Conservation (phyloP, 2,113 vertebrate genomes). For the Spizaetus ornatus region DNA sequence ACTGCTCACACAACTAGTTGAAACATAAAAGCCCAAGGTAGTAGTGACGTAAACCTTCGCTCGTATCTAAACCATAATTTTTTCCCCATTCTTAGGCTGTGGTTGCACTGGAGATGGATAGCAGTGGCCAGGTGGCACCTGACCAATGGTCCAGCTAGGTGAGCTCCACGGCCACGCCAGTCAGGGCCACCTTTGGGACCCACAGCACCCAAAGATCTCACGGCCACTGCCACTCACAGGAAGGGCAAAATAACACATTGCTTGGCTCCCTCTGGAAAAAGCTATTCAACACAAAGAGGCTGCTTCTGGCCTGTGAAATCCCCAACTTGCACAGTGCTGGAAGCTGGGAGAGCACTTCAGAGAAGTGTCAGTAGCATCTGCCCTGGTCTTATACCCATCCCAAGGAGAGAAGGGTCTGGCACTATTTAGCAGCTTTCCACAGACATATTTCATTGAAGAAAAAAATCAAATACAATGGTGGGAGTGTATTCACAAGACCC, state of each 20-base stretch:
- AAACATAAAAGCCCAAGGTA: neutral
- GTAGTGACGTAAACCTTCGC: neutral
- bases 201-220: neutral
- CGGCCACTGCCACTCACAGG: neutral
- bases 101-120: neutral
- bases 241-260: neutral
- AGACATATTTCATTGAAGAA: fast-evolving
- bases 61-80: neutral
- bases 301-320: neutral
- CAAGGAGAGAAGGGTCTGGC: neutral
- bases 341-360: neutral
- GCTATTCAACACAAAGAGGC: neutral
- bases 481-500: neutral
- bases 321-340: neutral
- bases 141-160: neutral
- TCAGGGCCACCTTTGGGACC: neutral
- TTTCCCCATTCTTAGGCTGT: neutral
- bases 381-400: neutral
- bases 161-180: neutral
- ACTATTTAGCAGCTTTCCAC: neutral
- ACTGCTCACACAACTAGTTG: neutral
- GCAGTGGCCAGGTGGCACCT: neutral
- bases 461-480: neutral
- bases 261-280: neutral
- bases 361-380: neutral